These are phyloP conservation scores for Lucifuga dentata DNA, from an alignment of 2,113 vertebrate genomes.

Conservation along the genomic window DNA sequence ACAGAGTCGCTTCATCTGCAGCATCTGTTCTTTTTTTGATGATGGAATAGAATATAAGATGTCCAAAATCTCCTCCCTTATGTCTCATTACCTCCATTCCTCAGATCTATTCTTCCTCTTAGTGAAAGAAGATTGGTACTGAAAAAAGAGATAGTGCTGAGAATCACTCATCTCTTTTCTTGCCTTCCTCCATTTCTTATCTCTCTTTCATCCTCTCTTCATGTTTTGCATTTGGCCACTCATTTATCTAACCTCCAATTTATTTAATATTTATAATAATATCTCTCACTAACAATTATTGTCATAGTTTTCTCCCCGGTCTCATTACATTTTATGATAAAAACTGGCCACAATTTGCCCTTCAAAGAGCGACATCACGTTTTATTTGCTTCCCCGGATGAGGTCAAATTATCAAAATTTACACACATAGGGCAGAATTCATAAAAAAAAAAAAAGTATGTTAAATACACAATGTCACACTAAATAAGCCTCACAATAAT, in stretches of 20 bases:
- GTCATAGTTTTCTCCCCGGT: neutral
- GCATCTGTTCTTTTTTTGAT: slow-evolving; percentile 12
- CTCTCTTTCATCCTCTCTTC: slow-evolving; percentile 28
- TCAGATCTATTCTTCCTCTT: slow-evolving; percentile 3
- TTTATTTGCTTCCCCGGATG: neutral
- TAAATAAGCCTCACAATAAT: no score
- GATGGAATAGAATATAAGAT: slow-evolving; percentile 21
- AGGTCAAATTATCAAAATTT: neutral
- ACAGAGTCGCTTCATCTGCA: slow-evolving; percentile 20
- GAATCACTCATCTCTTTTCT: neutral
- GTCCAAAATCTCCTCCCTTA: slow-evolving; percentile 6
- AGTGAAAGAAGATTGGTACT: neutral
- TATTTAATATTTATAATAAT: no score
- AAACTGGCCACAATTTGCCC: no score
- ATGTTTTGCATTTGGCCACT: slow-evolving; percentile 6
- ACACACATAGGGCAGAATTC: neutral
- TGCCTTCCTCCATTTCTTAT: neutral
- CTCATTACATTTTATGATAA: neutral
- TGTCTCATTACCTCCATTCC: neutral
- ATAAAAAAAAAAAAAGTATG: no score
- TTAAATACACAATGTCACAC: no score
- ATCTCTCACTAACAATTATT: slow-evolving; percentile 1
- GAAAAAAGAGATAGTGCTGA: neutral
- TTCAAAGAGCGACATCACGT: no score
- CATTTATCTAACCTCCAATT: neutral